phyloP scores from a whole-genome alignment of 2,888 invertebrate genomes.

The Beris morrisii region DNA sequence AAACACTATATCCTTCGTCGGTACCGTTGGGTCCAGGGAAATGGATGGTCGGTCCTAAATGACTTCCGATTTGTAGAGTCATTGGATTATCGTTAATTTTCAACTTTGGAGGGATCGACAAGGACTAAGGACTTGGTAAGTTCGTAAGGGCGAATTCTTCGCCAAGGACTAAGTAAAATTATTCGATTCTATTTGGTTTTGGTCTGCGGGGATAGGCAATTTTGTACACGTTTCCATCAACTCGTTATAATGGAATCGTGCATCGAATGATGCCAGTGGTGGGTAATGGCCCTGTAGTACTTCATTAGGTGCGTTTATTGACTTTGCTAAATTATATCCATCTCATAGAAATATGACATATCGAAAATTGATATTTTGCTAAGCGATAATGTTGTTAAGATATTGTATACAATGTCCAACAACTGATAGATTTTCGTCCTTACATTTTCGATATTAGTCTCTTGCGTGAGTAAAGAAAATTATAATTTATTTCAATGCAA shows the following conservation, averaged over 20 bases:
- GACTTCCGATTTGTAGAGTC: conserved; percentile 42
- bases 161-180: conserved; percentile 17
- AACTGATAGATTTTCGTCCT: too few relatives aligned
- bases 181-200: conserved; percentile 33
- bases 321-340: too few relatives aligned
- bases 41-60: conserved; percentile 40
- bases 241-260: neutral
- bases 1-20: conserved; percentile 15
- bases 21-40: conserved; percentile 29
- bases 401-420: too few relatives aligned
- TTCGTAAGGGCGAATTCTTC: neutral
- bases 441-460: too few relatives aligned
- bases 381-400: too few relatives aligned
- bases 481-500: too few relatives aligned
- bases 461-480: too few relatives aligned
- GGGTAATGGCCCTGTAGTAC: too few relatives aligned
- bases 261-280: conserved; percentile 4
- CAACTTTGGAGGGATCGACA: conserved; percentile 25
- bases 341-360: too few relatives aligned
- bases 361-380: too few relatives aligned
- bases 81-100: conserved; percentile 41
- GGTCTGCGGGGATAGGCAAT: conserved; percentile 6
- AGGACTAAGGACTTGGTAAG: conserved; percentile 24
- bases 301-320: too few relatives aligned
- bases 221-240: conserved; percentile 9